Conservation (phyloP, 2,113 vertebrate species). For the Cyprinus carpio region DNA sequence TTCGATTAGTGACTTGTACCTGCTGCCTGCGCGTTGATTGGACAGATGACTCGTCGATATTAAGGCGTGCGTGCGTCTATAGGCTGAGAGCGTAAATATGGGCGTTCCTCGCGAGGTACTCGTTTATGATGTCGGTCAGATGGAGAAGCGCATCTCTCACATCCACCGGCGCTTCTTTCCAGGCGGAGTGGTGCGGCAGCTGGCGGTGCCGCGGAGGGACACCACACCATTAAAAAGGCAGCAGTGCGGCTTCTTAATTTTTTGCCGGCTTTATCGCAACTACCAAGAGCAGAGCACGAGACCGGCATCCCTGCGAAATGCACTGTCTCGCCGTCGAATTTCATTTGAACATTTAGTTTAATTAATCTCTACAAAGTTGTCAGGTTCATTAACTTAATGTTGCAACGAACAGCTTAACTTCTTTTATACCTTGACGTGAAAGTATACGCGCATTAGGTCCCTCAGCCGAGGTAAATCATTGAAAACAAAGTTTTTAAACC, state of each 20-base stretch:
- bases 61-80: slow-evolving; percentile 59
- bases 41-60: slow-evolving; percentile 48
- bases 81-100: slow-evolving; percentile 54
- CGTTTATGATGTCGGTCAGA: slow-evolving; percentile 55
- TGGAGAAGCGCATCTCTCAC: slow-evolving; percentile 52
- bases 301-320: slow-evolving; percentile 71
- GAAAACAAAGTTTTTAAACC: background rate
- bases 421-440: slow-evolving; percentile 18
- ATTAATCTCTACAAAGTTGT: slow-evolving; percentile 40
- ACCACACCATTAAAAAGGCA: slow-evolving; percentile 54
- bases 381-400: slow-evolving; percentile 39
- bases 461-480: slow-evolving; percentile 10
- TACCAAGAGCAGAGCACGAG: slow-evolving; percentile 66
- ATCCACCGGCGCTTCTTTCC: slow-evolving; percentile 66
- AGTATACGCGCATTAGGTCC: slow-evolving; percentile 1
- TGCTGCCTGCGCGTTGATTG: slow-evolving; percentile 52
- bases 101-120: slow-evolving; percentile 44
- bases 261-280: slow-evolving; percentile 71
- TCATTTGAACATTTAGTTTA: slow-evolving; percentile 60
- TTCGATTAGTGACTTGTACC: slow-evolving; percentile 63
- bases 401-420: slow-evolving; percentile 29
- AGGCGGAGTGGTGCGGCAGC: slow-evolving; percentile 70
- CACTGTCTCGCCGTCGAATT: slow-evolving; percentile 73
- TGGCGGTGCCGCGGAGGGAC: slow-evolving; percentile 68
- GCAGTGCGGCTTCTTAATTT: slow-evolving; percentile 66